A percentile compares a stretch with the other conserved stretches of the same genome.
These are phyloP conservation scores for Corvus hawaiiensis DNA, from an alignment of 2,113 vertebrate genomes.

Conservation along the genomic window DNA sequence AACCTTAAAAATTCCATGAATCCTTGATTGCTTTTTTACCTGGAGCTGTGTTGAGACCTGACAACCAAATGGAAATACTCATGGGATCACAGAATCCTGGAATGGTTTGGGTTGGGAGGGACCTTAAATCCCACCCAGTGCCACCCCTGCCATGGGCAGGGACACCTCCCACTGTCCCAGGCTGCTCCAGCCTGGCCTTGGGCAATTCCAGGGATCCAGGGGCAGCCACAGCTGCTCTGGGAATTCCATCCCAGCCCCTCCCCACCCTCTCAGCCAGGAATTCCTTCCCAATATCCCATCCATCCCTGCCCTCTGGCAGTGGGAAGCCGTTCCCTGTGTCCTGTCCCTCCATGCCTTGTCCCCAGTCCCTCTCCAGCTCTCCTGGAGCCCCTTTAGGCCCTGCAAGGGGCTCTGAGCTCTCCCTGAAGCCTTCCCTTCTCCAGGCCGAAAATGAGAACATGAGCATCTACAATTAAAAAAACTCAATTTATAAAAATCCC, in stretches of 20 bases:
- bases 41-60: not conserved
- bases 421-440: not conserved
- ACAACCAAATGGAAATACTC: not conserved
- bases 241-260: not conserved
- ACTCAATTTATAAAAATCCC: not conserved
- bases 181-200: fast-evolving
- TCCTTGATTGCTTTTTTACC: not conserved
- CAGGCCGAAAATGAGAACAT: not conserved
- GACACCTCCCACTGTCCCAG: not conserved
- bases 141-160: not conserved
- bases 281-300: not conserved
- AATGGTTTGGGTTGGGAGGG: not conserved
- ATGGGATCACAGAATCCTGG: not conserved
- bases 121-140: fast-evolving
- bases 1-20: not conserved
- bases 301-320: fast-evolving
- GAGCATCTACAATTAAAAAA: conserved; percentile 5
- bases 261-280: fast-evolving
- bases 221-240: not conserved
- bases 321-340: not conserved
- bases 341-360: not conserved
- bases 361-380: not conserved
- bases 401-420: fast-evolving
- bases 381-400: not conserved
- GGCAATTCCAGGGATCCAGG: not conserved